Evolutionary conservation across 2,113 vertebrate species (phyloP).

Genomic region (Limnothrissa miodon): DNA sequence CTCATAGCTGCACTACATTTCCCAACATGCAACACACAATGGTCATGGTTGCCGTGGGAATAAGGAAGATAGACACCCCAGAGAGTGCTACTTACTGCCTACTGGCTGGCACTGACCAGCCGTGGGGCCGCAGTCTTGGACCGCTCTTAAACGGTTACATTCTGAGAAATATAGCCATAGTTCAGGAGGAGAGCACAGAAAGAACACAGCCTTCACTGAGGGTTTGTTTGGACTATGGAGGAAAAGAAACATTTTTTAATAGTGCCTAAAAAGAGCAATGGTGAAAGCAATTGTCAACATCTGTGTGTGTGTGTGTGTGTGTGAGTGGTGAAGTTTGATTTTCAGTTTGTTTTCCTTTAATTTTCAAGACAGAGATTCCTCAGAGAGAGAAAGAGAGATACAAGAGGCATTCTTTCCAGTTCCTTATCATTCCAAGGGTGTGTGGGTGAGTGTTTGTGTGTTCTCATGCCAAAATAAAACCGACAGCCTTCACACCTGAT

Average conservation of each 20-base stretch:
- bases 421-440: not conserved
- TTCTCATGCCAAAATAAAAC: not conserved
- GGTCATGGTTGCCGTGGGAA: not conserved
- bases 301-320: not conserved
- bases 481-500: no score
- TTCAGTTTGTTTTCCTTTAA: not conserved
- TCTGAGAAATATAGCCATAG: not conserved
- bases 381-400: not conserved
- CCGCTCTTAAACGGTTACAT: no score
- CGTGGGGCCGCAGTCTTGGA: no score
- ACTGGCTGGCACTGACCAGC: no score
- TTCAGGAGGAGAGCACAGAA: not conserved
- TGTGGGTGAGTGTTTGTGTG: not conserved
- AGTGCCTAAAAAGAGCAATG: not conserved
- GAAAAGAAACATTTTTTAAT: not conserved
- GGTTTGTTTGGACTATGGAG: not conserved
- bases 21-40: no score
- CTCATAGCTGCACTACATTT: no score
- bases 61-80: no score
- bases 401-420: not conserved
- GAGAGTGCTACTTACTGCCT: no score
- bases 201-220: not conserved
- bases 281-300: not conserved
- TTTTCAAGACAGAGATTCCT: not conserved
- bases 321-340: not conserved